phyloP scores from a whole-genome alignment of 2,888 invertebrate species.

The Scotopteryx bipunctaria region DNA sequence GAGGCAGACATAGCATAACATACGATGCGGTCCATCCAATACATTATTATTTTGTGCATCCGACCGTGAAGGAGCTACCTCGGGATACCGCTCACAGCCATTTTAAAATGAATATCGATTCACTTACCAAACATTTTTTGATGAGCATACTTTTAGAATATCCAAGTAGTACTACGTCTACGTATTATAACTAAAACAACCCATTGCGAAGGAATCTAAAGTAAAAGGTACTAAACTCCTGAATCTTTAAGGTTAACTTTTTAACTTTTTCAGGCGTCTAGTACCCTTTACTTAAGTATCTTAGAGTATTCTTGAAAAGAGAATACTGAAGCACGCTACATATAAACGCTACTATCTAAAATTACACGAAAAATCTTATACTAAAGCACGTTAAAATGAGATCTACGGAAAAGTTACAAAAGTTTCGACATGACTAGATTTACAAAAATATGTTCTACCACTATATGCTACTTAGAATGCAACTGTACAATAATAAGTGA shows the following conservation, averaged over 20 bases:
- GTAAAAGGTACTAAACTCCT: conserved; percentile 62
- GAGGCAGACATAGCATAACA: conserved; percentile 36
- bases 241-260: conserved; percentile 21
- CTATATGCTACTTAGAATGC: conserved; percentile 14
- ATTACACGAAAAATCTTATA: conserved; percentile 15
- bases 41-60: conserved; percentile 64
- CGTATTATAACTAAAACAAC: not conserved
- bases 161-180: not conserved
- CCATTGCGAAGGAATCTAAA: conserved; percentile 2
- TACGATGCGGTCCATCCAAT: conserved; percentile 50
- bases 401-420: conserved; percentile 10
- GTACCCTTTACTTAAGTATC: too few species aligned
- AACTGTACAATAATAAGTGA: conserved; percentile 34
- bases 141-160: conserved; percentile 42
- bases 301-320: conserved; percentile 12
- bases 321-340: conserved; percentile 18
- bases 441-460: conserved; percentile 30
- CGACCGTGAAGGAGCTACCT: conserved; percentile 55
- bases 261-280: too few species aligned
- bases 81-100: conserved; percentile 61
- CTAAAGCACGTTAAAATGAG: conserved; percentile 9
- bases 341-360: conserved; percentile 15
- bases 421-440: conserved; percentile 19
- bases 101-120: conserved; percentile 62
- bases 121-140: conserved; percentile 54